Percentiles rank a stretch among this genome's conserved stretches.
Evolutionary conservation across 1,140 invertebrate species (phyloP).

Genomic region (Conus ventricosus): DNA sequence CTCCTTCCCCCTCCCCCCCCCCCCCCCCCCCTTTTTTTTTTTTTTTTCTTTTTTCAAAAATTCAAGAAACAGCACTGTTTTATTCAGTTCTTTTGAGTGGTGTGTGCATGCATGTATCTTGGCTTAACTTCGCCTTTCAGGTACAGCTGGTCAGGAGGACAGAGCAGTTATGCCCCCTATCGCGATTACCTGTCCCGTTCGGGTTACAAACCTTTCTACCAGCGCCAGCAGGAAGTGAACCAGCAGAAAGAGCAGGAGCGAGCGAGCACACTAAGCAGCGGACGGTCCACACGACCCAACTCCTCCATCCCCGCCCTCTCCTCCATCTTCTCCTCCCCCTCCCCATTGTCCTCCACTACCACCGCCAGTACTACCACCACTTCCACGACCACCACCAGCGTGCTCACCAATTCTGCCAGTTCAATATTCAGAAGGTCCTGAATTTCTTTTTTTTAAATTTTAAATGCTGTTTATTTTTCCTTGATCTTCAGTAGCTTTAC

Average conservation of each 20-base stretch:
- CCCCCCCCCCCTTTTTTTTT: too few species aligned
- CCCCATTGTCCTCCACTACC: conserved; percentile 56
- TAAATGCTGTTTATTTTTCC: too few species aligned
- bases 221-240: conserved; percentile 52
- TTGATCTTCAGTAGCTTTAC: too few species aligned
- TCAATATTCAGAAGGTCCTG: conserved; percentile 52
- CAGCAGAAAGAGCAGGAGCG: conserved; percentile 49
- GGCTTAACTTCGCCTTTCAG: conserved; percentile 26
- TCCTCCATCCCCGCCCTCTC: conserved; percentile 67
- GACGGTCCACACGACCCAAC: conserved; percentile 50
- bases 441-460: too few species aligned
- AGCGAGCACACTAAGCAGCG: conserved; percentile 33
- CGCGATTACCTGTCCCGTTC: conserved; percentile 22
- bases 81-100: too few species aligned
- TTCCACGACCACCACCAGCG: conserved; percentile 44
- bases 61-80: too few species aligned
- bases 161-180: conserved; percentile 21
- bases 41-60: too few species aligned
- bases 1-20: too few species aligned
- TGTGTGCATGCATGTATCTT: too few species aligned
- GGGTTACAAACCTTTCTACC: conserved; percentile 64
- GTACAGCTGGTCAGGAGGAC: conserved; percentile 28
- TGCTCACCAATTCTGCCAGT: conserved; percentile 51
- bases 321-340: conserved; percentile 46
- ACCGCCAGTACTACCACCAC: conserved; percentile 59